Base-by-base conservation (phyloP, 1,140 invertebrate species). In the Aleiodes sp. region DNA sequence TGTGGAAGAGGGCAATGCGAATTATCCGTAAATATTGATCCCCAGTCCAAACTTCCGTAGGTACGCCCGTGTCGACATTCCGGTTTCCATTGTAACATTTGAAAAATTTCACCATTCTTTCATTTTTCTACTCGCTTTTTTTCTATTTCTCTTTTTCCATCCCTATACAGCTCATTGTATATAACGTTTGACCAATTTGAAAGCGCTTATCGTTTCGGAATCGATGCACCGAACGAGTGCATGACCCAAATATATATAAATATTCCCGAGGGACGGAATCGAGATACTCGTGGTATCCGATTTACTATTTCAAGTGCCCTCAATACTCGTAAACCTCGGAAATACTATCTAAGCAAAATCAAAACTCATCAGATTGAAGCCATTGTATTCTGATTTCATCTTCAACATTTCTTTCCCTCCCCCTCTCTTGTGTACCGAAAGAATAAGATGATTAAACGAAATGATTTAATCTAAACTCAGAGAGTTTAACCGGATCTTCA, bases 1-100 rank as follows among this genome's bases (percentile, higher is more conserved):
- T 21, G 14, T 12, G 21, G n/a, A 14, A 29, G 24, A 65, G 43
- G 28, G 41, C 14, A 35, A 56, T 35, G n/a, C 21, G 43, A 65
- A 65, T 65, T 65, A 46, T 65, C 63, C 28, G 63, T 56, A 65
- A 65, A 65, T 65, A 65, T 65, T 65, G 63, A 65, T 52, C 41
- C 21, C 63, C 28, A 33, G 41, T 65, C 26, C 63, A 65, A 65
- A 65, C 63, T 65, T 65, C 63, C 63, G 63, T 41, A 16, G 28
- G 33, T 52, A 46, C n/a, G 14, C 43, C 26, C 31, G 28, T 31
- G 56, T 59, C 26, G 28, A 59, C 56, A 59, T 59, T 59, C 28
- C 28, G 28, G 56, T 26, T 28, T 59, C 46, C 46, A 52, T 52
- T 52, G 46, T 52, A 52, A 52, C 46, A 21, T 24, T 52, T 4